phyloP scores from a whole-genome alignment of 1,140 invertebrate genomes.

The Polypedilum vanderplanki region DNA sequence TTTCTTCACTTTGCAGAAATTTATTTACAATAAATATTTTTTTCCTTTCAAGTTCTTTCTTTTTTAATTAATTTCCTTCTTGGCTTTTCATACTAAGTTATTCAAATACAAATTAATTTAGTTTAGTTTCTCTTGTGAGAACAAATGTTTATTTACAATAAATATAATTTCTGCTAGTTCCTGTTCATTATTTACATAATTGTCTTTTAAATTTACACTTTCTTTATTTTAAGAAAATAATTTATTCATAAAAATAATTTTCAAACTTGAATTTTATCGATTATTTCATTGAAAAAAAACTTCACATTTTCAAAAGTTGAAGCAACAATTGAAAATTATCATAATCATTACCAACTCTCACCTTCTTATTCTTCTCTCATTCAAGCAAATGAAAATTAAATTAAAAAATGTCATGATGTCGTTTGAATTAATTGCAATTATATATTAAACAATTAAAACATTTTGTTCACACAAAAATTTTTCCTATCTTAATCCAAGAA shows the following conservation, averaged over 20 bases:
- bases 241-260: neutral
- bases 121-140: neutral
- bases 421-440: no score
- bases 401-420: no score
- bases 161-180: neutral
- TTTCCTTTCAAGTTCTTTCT: neutral
- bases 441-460: no score
- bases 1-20: neutral
- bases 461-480: no score
- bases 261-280: neutral
- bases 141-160: neutral
- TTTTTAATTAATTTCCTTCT: neutral
- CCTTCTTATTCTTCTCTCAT: no score
- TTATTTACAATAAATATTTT: slow-evolving; percentile 7
- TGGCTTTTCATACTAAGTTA: neutral
- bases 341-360: no score
- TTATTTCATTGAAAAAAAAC: no score
- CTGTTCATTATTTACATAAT: slow-evolving; percentile 5
- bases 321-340: no score
- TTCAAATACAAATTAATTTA: neutral
- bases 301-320: no score
- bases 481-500: no score
- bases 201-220: neutral
- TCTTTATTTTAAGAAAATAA: neutral
- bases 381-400: no score